Evolutionary conservation across 2,888 invertebrate species (phyloP).

Genomic region (Omphaloscelis lunosa): DNA sequence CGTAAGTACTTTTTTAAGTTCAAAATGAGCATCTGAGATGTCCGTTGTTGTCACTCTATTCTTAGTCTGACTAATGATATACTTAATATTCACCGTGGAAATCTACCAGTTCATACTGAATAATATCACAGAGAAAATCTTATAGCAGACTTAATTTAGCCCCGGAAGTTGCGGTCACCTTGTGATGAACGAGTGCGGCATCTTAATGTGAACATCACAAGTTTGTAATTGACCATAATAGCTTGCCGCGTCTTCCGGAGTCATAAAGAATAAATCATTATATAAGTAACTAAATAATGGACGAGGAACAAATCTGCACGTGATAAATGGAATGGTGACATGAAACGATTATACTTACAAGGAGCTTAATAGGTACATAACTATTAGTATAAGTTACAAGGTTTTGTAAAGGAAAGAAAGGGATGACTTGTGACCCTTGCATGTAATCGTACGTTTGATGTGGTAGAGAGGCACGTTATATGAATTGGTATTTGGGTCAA

Average conservation of each 20-base stretch:
- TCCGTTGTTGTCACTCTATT: not conserved
- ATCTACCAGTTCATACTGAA: slow-evolving; percentile 23
- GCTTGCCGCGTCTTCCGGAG: slow-evolving; percentile 54
- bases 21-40: not conserved
- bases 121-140: slow-evolving; percentile 46
- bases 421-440: slow-evolving; percentile 48
- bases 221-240: slow-evolving; percentile 63
- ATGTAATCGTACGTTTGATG: slow-evolving; percentile 50
- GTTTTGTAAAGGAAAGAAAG: slow-evolving; percentile 43
- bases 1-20: slow-evolving; percentile 76
- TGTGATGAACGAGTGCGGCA: slow-evolving; percentile 59
- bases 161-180: slow-evolving; percentile 56
- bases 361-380: slow-evolving; percentile 13
- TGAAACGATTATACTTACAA: slow-evolving; percentile 38
- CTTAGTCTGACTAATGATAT: slow-evolving; percentile 14
- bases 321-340: slow-evolving; percentile 50
- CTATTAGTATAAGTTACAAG: slow-evolving; percentile 19
- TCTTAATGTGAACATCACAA: slow-evolving; percentile 62
- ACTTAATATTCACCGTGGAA: slow-evolving; percentile 45
- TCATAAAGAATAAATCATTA: slow-evolving; percentile 58
- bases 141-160: slow-evolving; percentile 29
- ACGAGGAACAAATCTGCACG: slow-evolving; percentile 34
- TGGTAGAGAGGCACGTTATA: slow-evolving; percentile 52
- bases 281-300: slow-evolving; percentile 55
- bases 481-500: slow-evolving; percentile 67